These are phyloP conservation scores for Tetragonula carbonaria DNA, from an alignment of 2,888 invertebrate genomes.

Conservation along the genomic window DNA sequence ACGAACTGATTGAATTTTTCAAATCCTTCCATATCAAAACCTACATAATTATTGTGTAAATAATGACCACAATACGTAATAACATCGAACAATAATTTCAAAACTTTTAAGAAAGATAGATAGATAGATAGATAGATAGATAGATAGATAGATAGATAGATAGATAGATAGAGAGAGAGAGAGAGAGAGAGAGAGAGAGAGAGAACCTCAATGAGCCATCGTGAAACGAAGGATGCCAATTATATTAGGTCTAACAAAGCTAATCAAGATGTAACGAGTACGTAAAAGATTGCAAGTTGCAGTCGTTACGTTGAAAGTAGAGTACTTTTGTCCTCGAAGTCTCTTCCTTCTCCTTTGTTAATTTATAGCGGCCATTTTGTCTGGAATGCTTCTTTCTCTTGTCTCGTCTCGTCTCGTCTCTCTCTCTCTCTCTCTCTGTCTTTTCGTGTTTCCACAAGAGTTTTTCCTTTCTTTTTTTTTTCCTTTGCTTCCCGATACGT, in stretches of 20 bases:
- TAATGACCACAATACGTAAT: neutral
- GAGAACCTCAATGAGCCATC: neutral
- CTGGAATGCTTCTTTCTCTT: neutral
- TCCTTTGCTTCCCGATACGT: neutral
- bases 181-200: too few species aligned
- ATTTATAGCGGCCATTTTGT: conserved; percentile 30
- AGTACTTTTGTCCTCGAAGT: neutral
- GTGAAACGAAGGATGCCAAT: neutral
- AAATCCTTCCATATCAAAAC: neutral
- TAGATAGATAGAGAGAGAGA: too few species aligned
- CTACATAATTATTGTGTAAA: neutral
- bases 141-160: too few species aligned
- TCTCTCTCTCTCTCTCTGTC: neutral
- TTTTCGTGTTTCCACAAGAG: too few species aligned
- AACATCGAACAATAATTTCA: neutral
- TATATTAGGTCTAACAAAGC: neutral
- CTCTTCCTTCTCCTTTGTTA: conserved; percentile 27
- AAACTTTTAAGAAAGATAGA: too few species aligned
- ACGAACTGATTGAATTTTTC: neutral
- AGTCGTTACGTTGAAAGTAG: neutral
- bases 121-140: too few species aligned
- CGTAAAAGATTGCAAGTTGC: neutral
- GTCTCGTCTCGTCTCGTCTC: neutral
- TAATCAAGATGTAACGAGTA: neutral
- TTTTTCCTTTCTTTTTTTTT: neutral